Evolutionary conservation across 2,797 vertebrate species (phyloP), one percentile per base, ranked within the genome.

Genomic region (Taeniopygia guttata): DNA sequence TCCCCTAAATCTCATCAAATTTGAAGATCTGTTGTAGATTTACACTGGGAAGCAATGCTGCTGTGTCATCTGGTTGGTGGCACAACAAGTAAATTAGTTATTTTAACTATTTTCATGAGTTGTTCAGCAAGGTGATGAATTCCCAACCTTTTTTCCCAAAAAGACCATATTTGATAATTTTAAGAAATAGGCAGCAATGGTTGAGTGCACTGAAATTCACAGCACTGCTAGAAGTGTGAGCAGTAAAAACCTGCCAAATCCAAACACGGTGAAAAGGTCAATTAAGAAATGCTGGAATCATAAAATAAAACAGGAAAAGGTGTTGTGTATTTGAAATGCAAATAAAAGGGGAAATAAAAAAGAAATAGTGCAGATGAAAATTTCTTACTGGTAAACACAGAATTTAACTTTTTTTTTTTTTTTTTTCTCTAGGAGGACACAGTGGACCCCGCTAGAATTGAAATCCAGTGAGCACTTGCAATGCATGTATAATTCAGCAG

Each of bases 331-430:
- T 64, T 56, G 38, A 89, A 92, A 81, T 58, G 32, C 20, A 93
- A 89, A 93, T 46, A 48, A 64, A 89, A 84, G 38, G 18, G 73
- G 13, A 76, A 40, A 78, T 1, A 63, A 86, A 81, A 89, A 51
- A 32, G 62, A 84, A 80, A 10, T 15, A 34, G 25, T 15, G 15
- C 7, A 59, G 42, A 64, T 46, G 29, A 21, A 66, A 52, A 62
- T 14, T 60, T 63, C 9, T 59, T 21, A 16, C 18, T 54, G 40
- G 36, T 15, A 74, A 89, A 79, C 3, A 16, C 5, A 25, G 9
- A 16, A 0, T n/a, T 52, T 42, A 42, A 15, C 0, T 23, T 60
- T 23, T 17, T 25, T 0, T 23, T 60, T 23, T 17, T 25, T 42
- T 74, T 67, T 84, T 40, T 32, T 1, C 27, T 29, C 15, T 68